Evolutionary conservation across 2,888 invertebrate species (phyloP).

Genomic region (Yponomeuta evonymella): DNA sequence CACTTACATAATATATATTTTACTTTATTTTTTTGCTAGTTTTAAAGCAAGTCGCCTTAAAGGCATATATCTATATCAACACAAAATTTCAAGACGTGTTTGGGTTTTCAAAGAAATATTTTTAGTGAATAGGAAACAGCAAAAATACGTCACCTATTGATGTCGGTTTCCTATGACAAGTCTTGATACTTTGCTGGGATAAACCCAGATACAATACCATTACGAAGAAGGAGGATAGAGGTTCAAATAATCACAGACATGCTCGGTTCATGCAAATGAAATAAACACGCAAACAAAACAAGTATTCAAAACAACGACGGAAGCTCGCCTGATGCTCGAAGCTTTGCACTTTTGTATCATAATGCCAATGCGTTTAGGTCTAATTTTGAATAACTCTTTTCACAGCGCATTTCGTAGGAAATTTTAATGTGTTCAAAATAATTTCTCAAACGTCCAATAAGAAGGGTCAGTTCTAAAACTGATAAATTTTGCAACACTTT

Average conservation of each 20-base stretch:
- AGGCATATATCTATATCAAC: slow-evolving; percentile 8
- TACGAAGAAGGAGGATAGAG: slow-evolving; percentile 51
- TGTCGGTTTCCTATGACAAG: neutral
- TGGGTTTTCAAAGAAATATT: neutral
- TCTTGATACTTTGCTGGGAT: slow-evolving; percentile 19
- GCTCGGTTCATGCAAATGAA: slow-evolving; percentile 73
- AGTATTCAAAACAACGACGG: slow-evolving; percentile 59
- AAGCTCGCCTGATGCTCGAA: slow-evolving; percentile 66
- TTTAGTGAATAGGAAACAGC: no score
- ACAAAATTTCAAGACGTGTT: slow-evolving; percentile 27
- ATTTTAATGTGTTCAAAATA: slow-evolving; percentile 4
- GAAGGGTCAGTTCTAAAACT: slow-evolving; percentile 12
- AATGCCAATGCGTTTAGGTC: slow-evolving; percentile 56
- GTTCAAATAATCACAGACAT: slow-evolving; percentile 50
- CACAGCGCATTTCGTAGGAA: neutral
- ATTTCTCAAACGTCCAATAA: neutral
- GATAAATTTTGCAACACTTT: slow-evolving; percentile 23
- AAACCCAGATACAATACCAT: slow-evolving; percentile 44
- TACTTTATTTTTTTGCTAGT: neutral
- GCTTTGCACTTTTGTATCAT: slow-evolving; percentile 48
- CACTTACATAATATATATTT: neutral
- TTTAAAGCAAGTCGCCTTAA: slow-evolving; percentile 10
- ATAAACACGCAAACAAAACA: slow-evolving; percentile 71
- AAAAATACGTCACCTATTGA: neutral
- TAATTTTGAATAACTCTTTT: slow-evolving; percentile 36